Percentiles rank a stretch among this genome's conserved stretches.
Evolutionary conservation across 2,113 vertebrate species (phyloP).

Genomic region (Spea bombifrons): DNA sequence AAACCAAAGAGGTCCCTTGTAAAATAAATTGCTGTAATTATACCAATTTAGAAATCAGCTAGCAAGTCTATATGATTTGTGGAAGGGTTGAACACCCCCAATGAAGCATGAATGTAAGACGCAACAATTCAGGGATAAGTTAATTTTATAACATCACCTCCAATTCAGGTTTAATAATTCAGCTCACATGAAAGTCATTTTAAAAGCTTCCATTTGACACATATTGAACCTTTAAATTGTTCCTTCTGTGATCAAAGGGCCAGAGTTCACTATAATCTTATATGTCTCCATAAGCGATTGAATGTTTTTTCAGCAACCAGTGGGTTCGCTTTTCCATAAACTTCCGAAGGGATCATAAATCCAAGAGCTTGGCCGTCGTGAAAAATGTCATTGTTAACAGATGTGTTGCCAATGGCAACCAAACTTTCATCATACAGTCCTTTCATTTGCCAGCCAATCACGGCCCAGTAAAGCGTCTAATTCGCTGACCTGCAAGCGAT

Average conservation of each 20-base stretch:
- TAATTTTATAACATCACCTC: background rate
- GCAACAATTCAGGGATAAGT: background rate
- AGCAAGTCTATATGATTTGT: background rate
- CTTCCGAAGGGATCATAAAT: conserved; percentile 8
- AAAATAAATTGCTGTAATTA: too few relatives aligned
- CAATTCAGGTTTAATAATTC: conserved; percentile 2
- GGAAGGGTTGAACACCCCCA: background rate
- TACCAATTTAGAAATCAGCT: too few relatives aligned
- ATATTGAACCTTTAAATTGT: conserved; percentile 7
- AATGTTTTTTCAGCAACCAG: conserved; percentile 2
- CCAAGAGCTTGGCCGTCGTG: background rate
- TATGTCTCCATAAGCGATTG: background rate
- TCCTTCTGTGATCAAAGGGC: background rate
- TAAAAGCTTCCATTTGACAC: background rate
- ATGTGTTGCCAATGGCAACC: background rate
- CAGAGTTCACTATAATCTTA: conserved; percentile 26
- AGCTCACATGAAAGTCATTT: conserved; percentile 9
- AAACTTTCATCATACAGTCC: background rate
- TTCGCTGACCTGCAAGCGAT: conserved; percentile 8
- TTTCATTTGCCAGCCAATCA: conserved; percentile 1
- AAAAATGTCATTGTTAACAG: conserved; percentile 7
- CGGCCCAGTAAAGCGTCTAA: background rate
- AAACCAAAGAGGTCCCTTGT: too few relatives aligned
- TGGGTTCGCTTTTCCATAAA: background rate
- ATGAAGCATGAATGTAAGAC: background rate